Evolutionary conservation across 2,797 vertebrate genomes (phyloP), one percentile per base, ranked within the genome.

Genomic region (Spinibarbus caldwelli): DNA sequence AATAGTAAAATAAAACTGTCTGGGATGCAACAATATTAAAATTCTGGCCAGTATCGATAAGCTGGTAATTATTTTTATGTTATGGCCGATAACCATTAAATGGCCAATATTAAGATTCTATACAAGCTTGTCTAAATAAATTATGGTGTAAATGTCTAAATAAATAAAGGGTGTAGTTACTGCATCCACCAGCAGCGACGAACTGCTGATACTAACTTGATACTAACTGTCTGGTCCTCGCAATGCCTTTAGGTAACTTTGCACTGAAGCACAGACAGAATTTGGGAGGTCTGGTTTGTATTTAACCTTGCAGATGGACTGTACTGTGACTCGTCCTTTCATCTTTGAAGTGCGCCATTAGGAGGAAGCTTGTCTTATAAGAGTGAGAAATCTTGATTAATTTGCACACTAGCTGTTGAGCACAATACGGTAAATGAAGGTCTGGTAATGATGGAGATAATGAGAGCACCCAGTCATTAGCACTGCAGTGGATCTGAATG

Each of bases 401-500:
- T 80, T 62, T 43, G 62, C 66, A 29, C 41, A 64, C 68, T 70
- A 83, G 77, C 59, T 59, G 73, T 66, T 85, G 80, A 85, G 83
- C 64, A 78, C 82, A 84, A 85, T 82, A 79, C 54, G 57, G 82
- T 36, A 86, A 88, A 88, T 43, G 67, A 88, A 85, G 83, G 75
- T 82, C 82, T 45, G 38, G 87, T 92, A 93, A 93, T 89, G 91
- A 91, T 86, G 89, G 90, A 84, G 77, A 86, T 93, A 92, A 95
- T 89, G 80, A 91, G 88, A 71, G 85, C 85, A 80, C 90, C 86
- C 90, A 82, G 86, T 93, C 89, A 90, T 92, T 90, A 92, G 75
- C 82, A 78, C 43, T 36, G 87, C 87, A 82, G 83, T 87, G 81
- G 67, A 78, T 88, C 86, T 86, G 85, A 88, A 87, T 85, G 84